Evolutionary conservation across 2,888 invertebrate genomes (phyloP).

Genomic region (Perithous albicinctus): DNA sequence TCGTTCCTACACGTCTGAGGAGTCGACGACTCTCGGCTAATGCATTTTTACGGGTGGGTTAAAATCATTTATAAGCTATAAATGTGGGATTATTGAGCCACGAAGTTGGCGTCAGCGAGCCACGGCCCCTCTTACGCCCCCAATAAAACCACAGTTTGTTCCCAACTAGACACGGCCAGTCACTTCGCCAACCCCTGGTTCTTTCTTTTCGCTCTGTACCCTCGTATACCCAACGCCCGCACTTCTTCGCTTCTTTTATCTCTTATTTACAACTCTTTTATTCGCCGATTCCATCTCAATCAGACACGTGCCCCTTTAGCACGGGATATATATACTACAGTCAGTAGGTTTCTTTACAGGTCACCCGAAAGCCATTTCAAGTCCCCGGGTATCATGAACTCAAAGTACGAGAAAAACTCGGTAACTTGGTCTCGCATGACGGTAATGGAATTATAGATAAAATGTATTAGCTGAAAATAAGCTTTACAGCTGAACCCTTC

Average conservation of each 20-base stretch:
- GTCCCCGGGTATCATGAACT: conserved; percentile 47
- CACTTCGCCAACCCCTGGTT: conserved; percentile 75
- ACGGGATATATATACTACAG: conserved; percentile 61
- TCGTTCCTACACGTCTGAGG: conserved; percentile 51
- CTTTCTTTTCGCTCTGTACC: conserved; percentile 32
- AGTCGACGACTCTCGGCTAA: conserved; percentile 75
- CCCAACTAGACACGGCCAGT: conserved; percentile 82
- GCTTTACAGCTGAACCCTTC: too few species aligned
- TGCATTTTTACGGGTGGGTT: conserved; percentile 82
- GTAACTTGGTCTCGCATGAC: conserved; percentile 13
- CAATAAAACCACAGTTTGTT: conserved; percentile 83
- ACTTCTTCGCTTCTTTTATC: conserved; percentile 74
- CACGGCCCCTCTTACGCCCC: conserved; percentile 77
- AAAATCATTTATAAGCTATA: conserved; percentile 85
- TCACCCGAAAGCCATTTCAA: conserved; percentile 48
- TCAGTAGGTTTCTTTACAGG: conserved; percentile 50
- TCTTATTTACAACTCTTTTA: conserved; percentile 85
- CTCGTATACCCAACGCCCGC: conserved; percentile 45
- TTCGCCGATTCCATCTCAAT: conserved; percentile 85
- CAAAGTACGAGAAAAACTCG: conserved; percentile 43
- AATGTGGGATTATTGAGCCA: conserved; percentile 83
- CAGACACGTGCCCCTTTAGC: conserved; percentile 74
- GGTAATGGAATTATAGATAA: conserved; percentile 3
- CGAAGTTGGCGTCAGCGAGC: conserved; percentile 64
- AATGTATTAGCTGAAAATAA: too few species aligned